These are phyloP conservation scores for Callipepla squamata DNA, from an alignment of 2,113 vertebrate species.

Conservation along the genomic window DNA sequence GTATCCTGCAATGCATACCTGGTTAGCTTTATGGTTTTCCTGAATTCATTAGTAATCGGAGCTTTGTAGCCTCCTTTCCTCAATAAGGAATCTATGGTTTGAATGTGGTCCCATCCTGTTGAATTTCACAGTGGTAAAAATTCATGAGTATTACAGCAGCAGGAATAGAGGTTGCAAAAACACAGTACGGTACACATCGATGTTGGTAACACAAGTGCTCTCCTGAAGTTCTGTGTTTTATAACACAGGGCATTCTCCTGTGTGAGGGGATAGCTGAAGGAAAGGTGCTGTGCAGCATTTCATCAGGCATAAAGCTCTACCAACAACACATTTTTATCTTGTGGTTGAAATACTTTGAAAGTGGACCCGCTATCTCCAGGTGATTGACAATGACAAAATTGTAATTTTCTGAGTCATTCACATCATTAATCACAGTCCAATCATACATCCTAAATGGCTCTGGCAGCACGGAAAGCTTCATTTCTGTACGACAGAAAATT, in stretches of 20 bases:
- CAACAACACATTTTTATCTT: background rate
- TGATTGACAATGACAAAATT: background rate
- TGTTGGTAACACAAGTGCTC: background rate
- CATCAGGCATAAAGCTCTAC: background rate
- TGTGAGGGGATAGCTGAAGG: background rate
- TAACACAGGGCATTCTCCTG: background rate
- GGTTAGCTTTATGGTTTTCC: conserved; percentile 99
- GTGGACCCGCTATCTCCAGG: background rate
- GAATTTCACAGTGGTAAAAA: conserved; percentile 54
- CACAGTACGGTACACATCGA: background rate
- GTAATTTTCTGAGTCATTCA: background rate
- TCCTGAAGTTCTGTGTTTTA: background rate
- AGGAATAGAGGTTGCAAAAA: background rate
- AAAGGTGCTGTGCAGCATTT: accelerated
- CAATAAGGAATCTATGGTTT: conserved; percentile 99
- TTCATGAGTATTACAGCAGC: conserved; percentile 12
- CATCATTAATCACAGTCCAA: background rate
- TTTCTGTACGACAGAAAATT: background rate
- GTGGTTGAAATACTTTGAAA: background rate
- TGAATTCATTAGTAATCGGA: conserved; percentile 99
- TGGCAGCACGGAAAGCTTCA: background rate
- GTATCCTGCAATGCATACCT: conserved; percentile 81
- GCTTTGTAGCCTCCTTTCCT: conserved; percentile 99
- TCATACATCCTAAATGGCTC: background rate
- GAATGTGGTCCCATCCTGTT: conserved; percentile 99